Evolutionary conservation across 2,113 vertebrate genomes (phyloP).

Genomic region (Aviceda subcristata): DNA sequence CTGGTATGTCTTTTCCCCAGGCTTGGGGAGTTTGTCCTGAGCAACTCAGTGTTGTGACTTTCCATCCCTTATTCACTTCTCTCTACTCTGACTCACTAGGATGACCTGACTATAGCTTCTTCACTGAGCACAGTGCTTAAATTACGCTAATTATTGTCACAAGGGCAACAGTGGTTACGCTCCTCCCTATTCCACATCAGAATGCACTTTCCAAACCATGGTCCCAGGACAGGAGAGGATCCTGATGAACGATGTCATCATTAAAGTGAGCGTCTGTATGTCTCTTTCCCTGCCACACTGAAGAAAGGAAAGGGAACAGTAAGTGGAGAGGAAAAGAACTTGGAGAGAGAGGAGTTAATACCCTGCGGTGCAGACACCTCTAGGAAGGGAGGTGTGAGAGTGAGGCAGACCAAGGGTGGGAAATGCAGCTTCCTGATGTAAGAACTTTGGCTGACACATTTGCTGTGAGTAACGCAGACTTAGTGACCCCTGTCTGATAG

Average conservation of each 20-base stretch:
- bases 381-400: background rate
- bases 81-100: background rate
- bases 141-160: background rate
- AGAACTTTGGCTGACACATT: slow-evolving; percentile 20
- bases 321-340: background rate
- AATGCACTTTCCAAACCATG: background rate
- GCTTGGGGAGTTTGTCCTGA: background rate
- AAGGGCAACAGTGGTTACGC: background rate
- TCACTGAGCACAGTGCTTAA: background rate
- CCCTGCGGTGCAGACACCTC: background rate
- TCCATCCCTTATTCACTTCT: background rate
- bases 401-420: background rate
- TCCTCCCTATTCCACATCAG: background rate
- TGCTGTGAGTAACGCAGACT: background rate
- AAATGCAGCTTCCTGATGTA: slow-evolving; percentile 24
- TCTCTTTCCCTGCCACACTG: background rate
- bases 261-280: background rate
- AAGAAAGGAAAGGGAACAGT: background rate
- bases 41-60: background rate
- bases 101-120: background rate
- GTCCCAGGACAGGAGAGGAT: background rate
- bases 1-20: background rate
- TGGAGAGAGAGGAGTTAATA: background rate
- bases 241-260: accelerated
- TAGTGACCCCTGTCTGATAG: background rate